phyloP scores from a whole-genome alignment of 2,797 vertebrate species.

The Trichosurus vulpecula region DNA sequence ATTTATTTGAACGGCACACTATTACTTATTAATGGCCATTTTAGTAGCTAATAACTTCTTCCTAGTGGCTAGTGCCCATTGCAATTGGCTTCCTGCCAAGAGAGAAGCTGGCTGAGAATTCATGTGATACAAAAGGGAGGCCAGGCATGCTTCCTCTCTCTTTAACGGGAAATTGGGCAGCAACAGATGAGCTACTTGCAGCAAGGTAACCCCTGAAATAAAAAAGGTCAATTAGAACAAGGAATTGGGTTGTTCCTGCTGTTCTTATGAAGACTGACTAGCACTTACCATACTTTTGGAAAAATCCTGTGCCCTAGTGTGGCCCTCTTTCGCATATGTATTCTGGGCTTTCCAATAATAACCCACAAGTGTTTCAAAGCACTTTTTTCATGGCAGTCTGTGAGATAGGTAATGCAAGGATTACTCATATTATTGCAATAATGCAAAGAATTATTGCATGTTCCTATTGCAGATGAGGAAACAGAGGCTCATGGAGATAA shows the following conservation, averaged over 20 bases:
- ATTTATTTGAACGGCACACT: constrained; percentile 49
- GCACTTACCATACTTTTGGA: not conserved
- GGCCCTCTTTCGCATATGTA: not conserved
- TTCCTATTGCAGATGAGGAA: not conserved
- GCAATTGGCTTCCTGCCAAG: constrained; percentile 28
- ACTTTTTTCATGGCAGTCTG: not conserved
- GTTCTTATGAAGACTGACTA: not conserved
- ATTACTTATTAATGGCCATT: constrained; percentile 50
- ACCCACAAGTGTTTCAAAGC: not conserved
- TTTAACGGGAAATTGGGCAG: constrained; percentile 23
- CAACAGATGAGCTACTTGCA: not conserved
- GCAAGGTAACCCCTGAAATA: constrained; percentile 6
- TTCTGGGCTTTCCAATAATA: not conserved
- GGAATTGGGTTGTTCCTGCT: not conserved
- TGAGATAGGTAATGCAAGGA: not conserved
- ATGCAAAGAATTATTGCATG: not conserved
- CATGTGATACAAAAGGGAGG: constrained; percentile 45
- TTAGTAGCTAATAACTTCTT: constrained; percentile 26
- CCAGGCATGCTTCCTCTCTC: constrained; percentile 11
- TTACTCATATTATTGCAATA: not conserved
- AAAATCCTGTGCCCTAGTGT: not conserved
- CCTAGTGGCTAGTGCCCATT: constrained; percentile 22
- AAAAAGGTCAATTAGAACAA: constrained; percentile 30
- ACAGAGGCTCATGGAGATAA: not conserved
- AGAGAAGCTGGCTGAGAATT: constrained; percentile 12